Base-by-base conservation (phyloP, 2,797 vertebrate species). In the Lepilemur ruficaudatus region DNA sequence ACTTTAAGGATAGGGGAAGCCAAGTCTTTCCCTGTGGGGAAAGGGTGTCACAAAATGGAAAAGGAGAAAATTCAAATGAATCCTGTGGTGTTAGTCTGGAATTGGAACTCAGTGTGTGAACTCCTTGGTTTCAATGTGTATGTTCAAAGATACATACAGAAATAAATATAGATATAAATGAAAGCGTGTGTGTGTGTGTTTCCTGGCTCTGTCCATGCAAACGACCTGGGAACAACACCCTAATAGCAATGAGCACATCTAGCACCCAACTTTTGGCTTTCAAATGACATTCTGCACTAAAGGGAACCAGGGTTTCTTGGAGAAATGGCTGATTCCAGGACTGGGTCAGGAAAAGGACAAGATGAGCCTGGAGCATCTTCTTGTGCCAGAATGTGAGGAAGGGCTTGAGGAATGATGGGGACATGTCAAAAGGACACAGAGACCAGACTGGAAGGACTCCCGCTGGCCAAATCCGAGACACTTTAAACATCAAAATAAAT, bases 231-330 rank as follows among this genome's bases (percentile, higher is more conserved):
- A 86, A 70, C 35, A 59, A 80, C 13, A 55, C 46, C 35, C 25
- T 38, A 35, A 78, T 38, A 80, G 30, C 20, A 79, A 12, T 75
- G 46, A 85, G n/a, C 32, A 85, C 61, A 89, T 30, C 30, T 23
- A 95, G 50, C 57, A 80, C 22, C 57, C 75, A 96, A 78, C 73
- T 79, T 38, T 80, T 95, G 69, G 63, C 91, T 95, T 89, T 72
- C 55, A 85, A 89, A 48, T 69, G 65, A 67, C 67, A 92, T 90
- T 91, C 65, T 38, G 7, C 50, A 61, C 63, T 55, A 46, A 93
- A 23, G 88, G 30, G 38, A 83, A 72, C 30, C n/a, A 81, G 59
- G 2, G 48, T 5, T 90, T 43, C 70, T 92, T n/a, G 15, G 70
- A 67, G 82, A 91, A 86, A 82, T 48, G 61, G 48, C 52, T 89